phyloP scores from a whole-genome alignment of 2,888 invertebrate species.

The Creontiades dilutus region DNA sequence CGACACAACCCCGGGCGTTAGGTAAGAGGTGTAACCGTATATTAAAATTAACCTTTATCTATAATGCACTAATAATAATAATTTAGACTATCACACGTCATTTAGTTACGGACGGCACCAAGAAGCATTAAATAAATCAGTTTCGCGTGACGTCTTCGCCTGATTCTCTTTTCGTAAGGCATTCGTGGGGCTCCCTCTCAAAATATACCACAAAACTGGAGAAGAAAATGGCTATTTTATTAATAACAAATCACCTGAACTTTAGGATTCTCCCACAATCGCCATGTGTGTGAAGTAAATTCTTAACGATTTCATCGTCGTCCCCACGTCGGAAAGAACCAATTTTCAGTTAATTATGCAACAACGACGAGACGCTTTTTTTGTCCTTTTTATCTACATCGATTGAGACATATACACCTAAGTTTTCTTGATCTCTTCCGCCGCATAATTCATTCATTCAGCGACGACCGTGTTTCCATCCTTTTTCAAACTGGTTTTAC shows the following conservation, averaged over 20 bases:
- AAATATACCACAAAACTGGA: not conserved
- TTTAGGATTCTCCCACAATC: not conserved
- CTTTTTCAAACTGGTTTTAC: not conserved
- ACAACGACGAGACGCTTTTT: not conserved
- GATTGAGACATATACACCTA: conserved; percentile 26
- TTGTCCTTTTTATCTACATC: not conserved
- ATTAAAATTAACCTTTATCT: not conserved
- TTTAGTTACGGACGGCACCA: not conserved
- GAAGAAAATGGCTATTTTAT: conserved; percentile 25
- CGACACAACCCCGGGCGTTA: too few species aligned
- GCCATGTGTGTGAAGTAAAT: not conserved
- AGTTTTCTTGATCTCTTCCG: conserved; percentile 29
- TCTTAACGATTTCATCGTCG: conserved; percentile 38
- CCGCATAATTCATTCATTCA: not conserved
- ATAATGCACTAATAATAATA: not conserved
- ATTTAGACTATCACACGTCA: not conserved
- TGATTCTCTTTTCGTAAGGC: not conserved
- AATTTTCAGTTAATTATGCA: not conserved
- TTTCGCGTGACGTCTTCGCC: conserved; percentile 10
- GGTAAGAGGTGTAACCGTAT: too few species aligned
- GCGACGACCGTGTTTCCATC: not conserved
- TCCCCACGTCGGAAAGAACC: not conserved
- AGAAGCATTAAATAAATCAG: not conserved
- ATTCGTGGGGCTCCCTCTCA: not conserved
- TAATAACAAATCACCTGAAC: conserved; percentile 11